These are phyloP conservation scores for Exocentrus adspersus DNA, from an alignment of 2,888 invertebrate species.

Conservation along the genomic window DNA sequence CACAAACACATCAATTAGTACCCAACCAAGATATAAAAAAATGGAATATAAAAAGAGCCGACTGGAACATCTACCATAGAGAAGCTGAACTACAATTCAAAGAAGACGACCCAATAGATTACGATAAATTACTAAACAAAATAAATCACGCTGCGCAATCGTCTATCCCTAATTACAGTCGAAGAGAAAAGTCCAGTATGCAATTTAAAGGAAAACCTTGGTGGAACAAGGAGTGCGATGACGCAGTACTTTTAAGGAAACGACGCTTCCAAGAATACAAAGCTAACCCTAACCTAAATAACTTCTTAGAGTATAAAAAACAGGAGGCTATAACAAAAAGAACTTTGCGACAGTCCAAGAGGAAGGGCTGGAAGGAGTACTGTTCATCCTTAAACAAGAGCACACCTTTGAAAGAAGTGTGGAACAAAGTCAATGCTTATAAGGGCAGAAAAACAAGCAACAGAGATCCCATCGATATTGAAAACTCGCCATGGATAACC, in stretches of 20 bases:
- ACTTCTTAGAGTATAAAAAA: constrained; percentile 22
- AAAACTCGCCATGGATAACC: not conserved
- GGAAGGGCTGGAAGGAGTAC: constrained; percentile 20
- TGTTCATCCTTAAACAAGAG: constrained; percentile 21
- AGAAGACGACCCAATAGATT: too few relatives aligned
- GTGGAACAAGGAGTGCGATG: constrained; percentile 22
- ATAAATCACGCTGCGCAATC: not conserved
- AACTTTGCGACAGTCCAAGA: constrained; percentile 16
- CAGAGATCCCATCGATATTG: not conserved
- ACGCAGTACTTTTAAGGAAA: constrained; percentile 6
- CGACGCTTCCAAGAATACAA: constrained; percentile 7
- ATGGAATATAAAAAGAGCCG: not conserved
- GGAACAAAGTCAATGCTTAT: constrained; percentile 19
- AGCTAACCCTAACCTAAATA: constrained; percentile 14
- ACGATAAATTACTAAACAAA: too few relatives aligned
- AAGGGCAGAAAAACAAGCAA: constrained; percentile 12
- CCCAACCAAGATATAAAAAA: constrained; percentile 1
- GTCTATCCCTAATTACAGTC: not conserved
- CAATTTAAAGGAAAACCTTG: constrained; percentile 20
- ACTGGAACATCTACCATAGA: too few relatives aligned
- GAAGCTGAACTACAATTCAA: too few relatives aligned
- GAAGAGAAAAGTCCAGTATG: not conserved
- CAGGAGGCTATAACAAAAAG: constrained; percentile 22
- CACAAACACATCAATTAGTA: not conserved
- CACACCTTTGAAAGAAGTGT: constrained; percentile 12